A percentile compares a stretch with the other conserved stretches of the same genome.
Evolutionary conservation across 2,888 invertebrate genomes (phyloP).

Genomic region (Athalia cordata): DNA sequence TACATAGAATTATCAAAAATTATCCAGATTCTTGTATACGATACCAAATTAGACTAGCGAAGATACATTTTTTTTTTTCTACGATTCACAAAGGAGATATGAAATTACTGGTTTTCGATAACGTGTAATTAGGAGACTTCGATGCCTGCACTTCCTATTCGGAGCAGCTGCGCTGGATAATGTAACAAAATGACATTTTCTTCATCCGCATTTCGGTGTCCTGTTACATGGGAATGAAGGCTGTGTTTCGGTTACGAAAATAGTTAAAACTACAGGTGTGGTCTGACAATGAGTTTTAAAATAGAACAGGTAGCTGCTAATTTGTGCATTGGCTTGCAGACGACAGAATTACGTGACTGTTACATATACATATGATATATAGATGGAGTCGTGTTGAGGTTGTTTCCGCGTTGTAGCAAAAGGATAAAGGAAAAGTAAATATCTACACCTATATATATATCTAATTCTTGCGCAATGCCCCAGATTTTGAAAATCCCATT

Average conservation of each 20-base stretch:
- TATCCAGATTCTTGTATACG: too few relatives aligned
- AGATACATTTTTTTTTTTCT: too few relatives aligned
- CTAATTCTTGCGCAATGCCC: neutral
- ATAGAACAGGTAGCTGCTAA: conserved; percentile 58
- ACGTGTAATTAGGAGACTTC: too few relatives aligned
- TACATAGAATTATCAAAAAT: too few relatives aligned
- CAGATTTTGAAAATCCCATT: neutral
- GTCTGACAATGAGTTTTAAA: conserved; percentile 50
- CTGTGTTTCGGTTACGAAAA: conserved; percentile 54
- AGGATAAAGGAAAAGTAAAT: too few relatives aligned
- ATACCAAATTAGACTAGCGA: too few relatives aligned
- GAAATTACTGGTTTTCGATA: too few relatives aligned
- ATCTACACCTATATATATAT: too few relatives aligned
- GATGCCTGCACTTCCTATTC: too few relatives aligned
- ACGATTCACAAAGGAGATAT: too few relatives aligned
- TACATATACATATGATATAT: conserved; percentile 6
- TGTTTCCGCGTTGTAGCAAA: too few relatives aligned
- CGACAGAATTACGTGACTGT: conserved; percentile 55
- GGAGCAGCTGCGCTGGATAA: too few relatives aligned
- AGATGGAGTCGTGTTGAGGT: neutral
- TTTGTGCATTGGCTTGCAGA: conserved; percentile 57
- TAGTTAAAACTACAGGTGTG: conserved; percentile 62
- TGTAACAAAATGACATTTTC: neutral
- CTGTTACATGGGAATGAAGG: conserved; percentile 5
- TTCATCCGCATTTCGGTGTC: conserved; percentile 12